Percentiles rank a stretch among this genome's conserved stretches.
Evolutionary conservation across 2,888 invertebrate species (phyloP).

Genomic region (Noctua janthina): DNA sequence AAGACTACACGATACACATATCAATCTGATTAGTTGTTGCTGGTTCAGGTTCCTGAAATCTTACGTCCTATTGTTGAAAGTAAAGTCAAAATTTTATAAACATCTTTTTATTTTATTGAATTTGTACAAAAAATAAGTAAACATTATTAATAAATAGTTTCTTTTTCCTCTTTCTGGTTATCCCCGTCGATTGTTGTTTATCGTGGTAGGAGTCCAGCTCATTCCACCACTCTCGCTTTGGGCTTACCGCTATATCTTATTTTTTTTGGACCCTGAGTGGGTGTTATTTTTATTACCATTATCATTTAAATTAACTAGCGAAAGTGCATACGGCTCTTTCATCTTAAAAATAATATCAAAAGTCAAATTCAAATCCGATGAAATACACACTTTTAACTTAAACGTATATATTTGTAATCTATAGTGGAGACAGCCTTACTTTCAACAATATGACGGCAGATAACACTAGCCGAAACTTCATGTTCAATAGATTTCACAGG

Average conservation of each 20-base stretch:
- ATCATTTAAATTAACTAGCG: constrained; percentile 15
- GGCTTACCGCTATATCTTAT: background rate
- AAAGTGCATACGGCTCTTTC: constrained; percentile 1
- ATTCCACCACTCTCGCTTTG: constrained; percentile 3
- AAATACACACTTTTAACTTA: constrained; percentile 39
- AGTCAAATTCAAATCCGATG: constrained; percentile 22
- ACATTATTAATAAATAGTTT: constrained; percentile 33
- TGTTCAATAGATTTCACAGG: constrained; percentile 68
- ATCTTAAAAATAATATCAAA: constrained; percentile 9
- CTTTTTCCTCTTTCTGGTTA: background rate
- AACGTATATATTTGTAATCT: constrained; percentile 34
- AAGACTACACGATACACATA: background rate
- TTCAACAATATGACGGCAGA: constrained; percentile 51
- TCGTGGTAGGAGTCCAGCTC: constrained; percentile 18
- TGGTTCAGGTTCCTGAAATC: constrained; percentile 19
- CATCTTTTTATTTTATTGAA: constrained; percentile 29
- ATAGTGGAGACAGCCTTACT: constrained; percentile 44
- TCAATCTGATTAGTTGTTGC: background rate
- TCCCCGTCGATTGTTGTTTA: background rate
- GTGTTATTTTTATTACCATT: constrained; percentile 2
- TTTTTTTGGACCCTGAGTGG: constrained; percentile 19
- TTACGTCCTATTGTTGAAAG: constrained; percentile 53
- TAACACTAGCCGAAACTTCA: constrained; percentile 30
- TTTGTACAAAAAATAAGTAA: constrained; percentile 29
- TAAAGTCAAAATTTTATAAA: constrained; percentile 36